Evolutionary conservation across 2,113 vertebrate species (phyloP).

Genomic region (Caretta caretta): DNA sequence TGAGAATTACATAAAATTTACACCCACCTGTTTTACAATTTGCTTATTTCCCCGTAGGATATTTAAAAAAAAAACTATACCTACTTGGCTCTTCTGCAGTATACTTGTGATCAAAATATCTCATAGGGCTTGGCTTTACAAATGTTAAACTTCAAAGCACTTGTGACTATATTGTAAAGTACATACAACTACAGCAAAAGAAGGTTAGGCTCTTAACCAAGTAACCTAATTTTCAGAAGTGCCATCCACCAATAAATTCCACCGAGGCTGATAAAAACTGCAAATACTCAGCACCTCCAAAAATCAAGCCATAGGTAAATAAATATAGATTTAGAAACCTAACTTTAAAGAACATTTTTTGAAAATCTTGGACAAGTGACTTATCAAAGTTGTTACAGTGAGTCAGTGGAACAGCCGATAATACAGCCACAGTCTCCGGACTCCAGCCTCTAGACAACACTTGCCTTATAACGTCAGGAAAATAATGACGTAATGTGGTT

Average conservation of each 20-base stretch:
- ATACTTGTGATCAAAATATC: background rate
- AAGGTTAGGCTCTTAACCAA: background rate
- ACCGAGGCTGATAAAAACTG: background rate
- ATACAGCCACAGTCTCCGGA: background rate
- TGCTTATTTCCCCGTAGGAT: background rate
- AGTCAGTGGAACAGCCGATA: background rate
- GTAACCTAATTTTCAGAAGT: background rate
- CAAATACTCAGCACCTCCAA: too few species aligned
- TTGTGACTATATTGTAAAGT: background rate
- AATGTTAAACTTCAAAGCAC: background rate
- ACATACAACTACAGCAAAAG: background rate
- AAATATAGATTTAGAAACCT: too few species aligned
- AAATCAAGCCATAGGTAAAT: too few species aligned
- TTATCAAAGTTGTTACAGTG: background rate
- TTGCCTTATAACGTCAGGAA: background rate
- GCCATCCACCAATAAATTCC: background rate
- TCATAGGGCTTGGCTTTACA: background rate
- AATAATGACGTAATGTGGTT: background rate
- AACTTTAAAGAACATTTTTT: too few species aligned
- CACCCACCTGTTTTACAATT: background rate
- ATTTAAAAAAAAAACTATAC: background rate
- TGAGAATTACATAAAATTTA: background rate
- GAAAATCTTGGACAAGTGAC: background rate
- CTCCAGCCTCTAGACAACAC: background rate
- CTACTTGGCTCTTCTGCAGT: background rate